Evolutionary conservation across 2,888 invertebrate species (phyloP).

Genomic region (Campoletis raptor): DNA sequence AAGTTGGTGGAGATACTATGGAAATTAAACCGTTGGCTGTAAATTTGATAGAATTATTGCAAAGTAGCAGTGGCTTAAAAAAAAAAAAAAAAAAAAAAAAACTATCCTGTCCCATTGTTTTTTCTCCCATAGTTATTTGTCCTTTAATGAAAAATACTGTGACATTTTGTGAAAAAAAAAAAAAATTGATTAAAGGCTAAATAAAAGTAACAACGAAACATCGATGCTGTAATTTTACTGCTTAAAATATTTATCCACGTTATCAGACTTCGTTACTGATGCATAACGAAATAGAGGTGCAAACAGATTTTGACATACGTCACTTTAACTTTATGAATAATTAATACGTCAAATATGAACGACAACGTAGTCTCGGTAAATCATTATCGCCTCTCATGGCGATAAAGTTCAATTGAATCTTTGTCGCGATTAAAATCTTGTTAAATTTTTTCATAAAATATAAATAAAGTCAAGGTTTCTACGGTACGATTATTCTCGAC

Average conservation of each 20-base stretch:
- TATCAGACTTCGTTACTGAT: not conserved
- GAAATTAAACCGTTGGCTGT: constrained; percentile 51
- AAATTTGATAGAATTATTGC: constrained; percentile 56
- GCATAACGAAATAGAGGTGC: constrained; percentile 20
- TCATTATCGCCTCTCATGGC: constrained; percentile 38
- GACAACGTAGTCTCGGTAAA: not conserved
- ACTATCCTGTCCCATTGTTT: not conserved
- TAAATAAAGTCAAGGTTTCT: constrained; percentile 48
- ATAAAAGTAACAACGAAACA: constrained; percentile 3
- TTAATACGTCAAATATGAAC: constrained; percentile 8
- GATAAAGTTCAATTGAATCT: constrained; percentile 47
- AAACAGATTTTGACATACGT: constrained; percentile 10
- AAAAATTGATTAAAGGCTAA: not conserved
- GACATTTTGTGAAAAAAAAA: not conserved
- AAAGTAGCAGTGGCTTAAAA: not conserved
- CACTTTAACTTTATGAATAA: constrained; percentile 19
- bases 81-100: not conserved
- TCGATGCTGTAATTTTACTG: constrained; percentile 2
- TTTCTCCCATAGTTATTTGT: not conserved
- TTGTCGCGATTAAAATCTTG: constrained; percentile 50
- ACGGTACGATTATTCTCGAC: constrained; percentile 35
- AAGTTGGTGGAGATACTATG: constrained; percentile 49
- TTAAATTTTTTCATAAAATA: constrained; percentile 52
- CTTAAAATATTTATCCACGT: constrained; percentile 12
- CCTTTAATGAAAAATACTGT: not conserved